A percentile compares a stretch with the other conserved stretches of the same genome.
phyloP scores from a whole-genome alignment of 1,140 invertebrate species.

The Ditylenchus dipsaci region DNA sequence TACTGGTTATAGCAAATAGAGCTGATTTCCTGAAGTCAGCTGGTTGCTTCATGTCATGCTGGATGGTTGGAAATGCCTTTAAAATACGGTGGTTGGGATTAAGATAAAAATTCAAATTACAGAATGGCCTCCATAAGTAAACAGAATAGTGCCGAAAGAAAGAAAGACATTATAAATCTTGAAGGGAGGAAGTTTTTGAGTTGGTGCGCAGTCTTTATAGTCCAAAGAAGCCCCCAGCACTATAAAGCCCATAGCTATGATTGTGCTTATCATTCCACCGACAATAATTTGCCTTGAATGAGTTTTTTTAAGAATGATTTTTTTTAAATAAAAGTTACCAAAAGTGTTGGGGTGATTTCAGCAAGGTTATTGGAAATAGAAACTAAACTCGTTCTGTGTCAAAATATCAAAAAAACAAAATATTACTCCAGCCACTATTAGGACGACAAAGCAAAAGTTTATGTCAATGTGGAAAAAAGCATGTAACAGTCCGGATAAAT shows the following conservation, averaged over 20 bases:
- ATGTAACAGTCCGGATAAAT: not conserved
- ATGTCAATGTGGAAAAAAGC: constrained; percentile 5
- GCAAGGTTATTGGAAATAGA: not conserved
- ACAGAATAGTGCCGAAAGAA: constrained; percentile 14
- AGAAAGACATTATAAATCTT: constrained; percentile 3
- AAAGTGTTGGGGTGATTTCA: not conserved
- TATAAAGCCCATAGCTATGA: constrained; percentile 5
- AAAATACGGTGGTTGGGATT: not conserved
- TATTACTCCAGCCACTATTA: not conserved
- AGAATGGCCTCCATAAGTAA: constrained; percentile 16
- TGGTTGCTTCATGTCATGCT: constrained; percentile 7
- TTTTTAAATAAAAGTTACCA: not conserved
- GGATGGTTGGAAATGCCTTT: constrained; percentile 2
- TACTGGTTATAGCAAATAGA: constrained; percentile 2
- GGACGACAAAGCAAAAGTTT: constrained; percentile 5
- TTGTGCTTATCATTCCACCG: not conserved
- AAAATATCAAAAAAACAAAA: not conserved
- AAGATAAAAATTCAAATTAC: not conserved
- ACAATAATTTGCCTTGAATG: not conserved
- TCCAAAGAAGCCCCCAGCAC: constrained; percentile 3
- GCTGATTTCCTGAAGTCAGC: constrained; percentile 3
- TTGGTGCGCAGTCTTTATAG: not conserved
- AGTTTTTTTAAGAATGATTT: not conserved
- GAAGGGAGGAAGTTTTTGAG: constrained; percentile 4
- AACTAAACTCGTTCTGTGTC: not conserved